Percentiles rank a stretch among this genome's conserved stretches.
These are phyloP conservation scores for Microdon myrmicae DNA, from an alignment of 2,888 invertebrate species.

Conservation along the genomic window DNA sequence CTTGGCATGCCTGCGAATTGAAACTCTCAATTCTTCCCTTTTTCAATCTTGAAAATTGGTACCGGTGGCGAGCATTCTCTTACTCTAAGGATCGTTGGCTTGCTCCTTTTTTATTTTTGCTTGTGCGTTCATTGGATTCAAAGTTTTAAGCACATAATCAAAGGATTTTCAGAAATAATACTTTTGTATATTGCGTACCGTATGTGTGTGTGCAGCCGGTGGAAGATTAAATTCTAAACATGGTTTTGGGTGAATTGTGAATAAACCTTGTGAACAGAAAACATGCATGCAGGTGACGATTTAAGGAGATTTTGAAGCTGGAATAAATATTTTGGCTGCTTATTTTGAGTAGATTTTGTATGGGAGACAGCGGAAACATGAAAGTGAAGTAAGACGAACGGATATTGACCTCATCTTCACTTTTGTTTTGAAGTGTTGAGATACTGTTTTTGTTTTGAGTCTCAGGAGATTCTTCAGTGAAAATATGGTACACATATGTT, in stretches of 20 bases:
- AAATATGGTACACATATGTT: too few species aligned
- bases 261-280: slow-evolving; percentile 35
- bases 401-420: too few species aligned
- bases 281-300: slow-evolving; percentile 30
- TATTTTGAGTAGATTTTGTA: too few species aligned
- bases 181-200: background rate
- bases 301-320: slow-evolving; percentile 23
- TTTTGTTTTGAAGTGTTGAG: too few species aligned
- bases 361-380: too few species aligned
- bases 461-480: too few species aligned
- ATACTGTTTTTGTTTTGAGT: too few species aligned
- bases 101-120: slow-evolving; percentile 3
- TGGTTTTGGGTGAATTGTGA: slow-evolving; percentile 27
- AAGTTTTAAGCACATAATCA: slow-evolving; percentile 48
- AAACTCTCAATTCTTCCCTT: slow-evolving; percentile 19
- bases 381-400: too few species aligned
- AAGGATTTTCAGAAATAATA: slow-evolving; percentile 34
- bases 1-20: slow-evolving; percentile 26
- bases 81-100: slow-evolving; percentile 38
- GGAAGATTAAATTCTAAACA: slow-evolving; percentile 49
- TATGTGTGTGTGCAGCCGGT: slow-evolving; percentile 44
- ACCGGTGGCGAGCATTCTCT: slow-evolving; percentile 6
- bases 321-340: slow-evolving; percentile 14
- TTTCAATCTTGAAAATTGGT: slow-evolving; percentile 38
- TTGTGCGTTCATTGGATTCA: slow-evolving; percentile 42